A percentile compares a stretch with the other conserved stretches of the same genome.
Evolutionary conservation across 2,888 invertebrate genomes (phyloP).

Genomic region (Tenthredo scrophulariae): DNA sequence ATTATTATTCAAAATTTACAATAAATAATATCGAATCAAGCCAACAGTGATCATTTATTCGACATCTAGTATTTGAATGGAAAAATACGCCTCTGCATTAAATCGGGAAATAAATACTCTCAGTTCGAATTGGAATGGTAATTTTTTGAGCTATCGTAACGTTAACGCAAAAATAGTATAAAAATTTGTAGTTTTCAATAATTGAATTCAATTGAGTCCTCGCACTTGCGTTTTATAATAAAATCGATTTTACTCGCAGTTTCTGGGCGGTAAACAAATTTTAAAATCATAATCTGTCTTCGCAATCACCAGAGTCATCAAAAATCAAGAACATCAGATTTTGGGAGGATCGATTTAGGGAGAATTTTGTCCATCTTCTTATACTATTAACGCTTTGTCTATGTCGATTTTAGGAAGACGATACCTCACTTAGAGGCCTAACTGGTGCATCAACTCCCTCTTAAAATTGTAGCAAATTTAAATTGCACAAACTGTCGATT

Average conservation of each 20-base stretch:
- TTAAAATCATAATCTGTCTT: not conserved
- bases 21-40: conserved; percentile 17
- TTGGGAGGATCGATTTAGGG: not conserved
- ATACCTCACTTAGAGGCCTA: not conserved
- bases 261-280: not conserved
- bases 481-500: not conserved
- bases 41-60: not conserved
- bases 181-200: not conserved
- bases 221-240: not conserved
- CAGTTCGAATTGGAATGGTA: not conserved
- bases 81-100: not conserved
- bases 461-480: not conserved
- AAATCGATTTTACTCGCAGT: not conserved
- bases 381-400: not conserved
- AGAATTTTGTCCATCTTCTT: not conserved
- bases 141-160: not conserved
- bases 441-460: not conserved
- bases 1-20: not conserved
- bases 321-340: not conserved
- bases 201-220: not conserved
- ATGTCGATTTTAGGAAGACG: conserved; percentile 25
- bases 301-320: not conserved
- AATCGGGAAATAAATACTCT: not conserved
- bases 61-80: not conserved
- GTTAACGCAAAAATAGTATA: not conserved